These are phyloP conservation scores for Bombylius discolor DNA, from an alignment of 2,888 invertebrate species.

Conservation along the genomic window DNA sequence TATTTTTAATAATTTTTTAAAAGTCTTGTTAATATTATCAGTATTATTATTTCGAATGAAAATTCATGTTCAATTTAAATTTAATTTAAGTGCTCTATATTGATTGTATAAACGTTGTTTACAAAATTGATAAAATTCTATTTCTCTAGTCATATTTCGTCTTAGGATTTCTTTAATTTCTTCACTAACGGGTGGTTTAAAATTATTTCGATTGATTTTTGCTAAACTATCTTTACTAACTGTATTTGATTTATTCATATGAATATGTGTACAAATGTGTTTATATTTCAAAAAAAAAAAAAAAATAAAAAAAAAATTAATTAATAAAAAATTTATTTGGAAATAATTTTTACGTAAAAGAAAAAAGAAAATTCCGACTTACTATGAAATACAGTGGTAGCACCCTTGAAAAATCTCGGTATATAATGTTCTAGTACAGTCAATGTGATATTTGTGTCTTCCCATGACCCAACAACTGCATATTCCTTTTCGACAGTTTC, in stretches of 20 bases:
- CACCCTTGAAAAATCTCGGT: slow-evolving; percentile 70
- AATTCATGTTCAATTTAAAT: no score
- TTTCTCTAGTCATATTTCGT: slow-evolving; percentile 73
- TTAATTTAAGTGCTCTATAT: slow-evolving; percentile 11
- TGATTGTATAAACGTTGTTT: slow-evolving; percentile 70
- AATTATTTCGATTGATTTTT: slow-evolving; percentile 64
- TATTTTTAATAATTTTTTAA: no score
- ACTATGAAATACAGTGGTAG: slow-evolving; percentile 64
- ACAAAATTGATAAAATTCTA: slow-evolving; percentile 83
- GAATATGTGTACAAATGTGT: slow-evolving; percentile 16
- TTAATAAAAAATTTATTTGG: neutral
- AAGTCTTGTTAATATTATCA: no score
- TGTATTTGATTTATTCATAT: no score
- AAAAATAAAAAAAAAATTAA: slow-evolving; percentile 8
- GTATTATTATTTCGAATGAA: no score
- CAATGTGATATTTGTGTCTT: slow-evolving; percentile 73
- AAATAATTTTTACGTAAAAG: neutral
- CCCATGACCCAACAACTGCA: slow-evolving; percentile 76
- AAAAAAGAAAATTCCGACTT: slow-evolving; percentile 23
- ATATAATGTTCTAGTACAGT: slow-evolving; percentile 71
- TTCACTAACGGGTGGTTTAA: slow-evolving; percentile 67
- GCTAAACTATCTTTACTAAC: slow-evolving; percentile 40
- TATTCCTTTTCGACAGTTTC: slow-evolving; percentile 71
- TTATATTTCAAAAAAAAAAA: slow-evolving; percentile 55
- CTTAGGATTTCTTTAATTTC: slow-evolving; percentile 72